Evolutionary conservation across 2,888 invertebrate species (phyloP).

Genomic region (Apodemia duryi): DNA sequence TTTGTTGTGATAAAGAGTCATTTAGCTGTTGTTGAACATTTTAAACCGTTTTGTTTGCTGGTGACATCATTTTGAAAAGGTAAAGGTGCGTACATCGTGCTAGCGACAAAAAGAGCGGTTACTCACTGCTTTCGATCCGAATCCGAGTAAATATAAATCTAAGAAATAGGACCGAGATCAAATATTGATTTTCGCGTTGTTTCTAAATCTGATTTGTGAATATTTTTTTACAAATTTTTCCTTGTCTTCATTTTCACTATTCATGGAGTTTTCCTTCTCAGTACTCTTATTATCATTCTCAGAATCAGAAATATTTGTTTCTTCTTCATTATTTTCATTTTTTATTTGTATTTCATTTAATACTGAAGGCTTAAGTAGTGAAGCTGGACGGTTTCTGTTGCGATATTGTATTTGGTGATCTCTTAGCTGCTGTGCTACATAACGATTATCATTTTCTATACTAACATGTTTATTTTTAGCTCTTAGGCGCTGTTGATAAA

Average conservation of each 20-base stretch:
- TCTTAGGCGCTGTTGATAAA: slow-evolving; percentile 70
- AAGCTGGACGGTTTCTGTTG: slow-evolving; percentile 54
- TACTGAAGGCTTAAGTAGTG: slow-evolving; percentile 67
- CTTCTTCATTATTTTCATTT: slow-evolving; percentile 54
- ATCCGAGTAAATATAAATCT: too few relatives aligned
- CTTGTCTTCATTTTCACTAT: slow-evolving; percentile 54
- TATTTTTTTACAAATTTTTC: slow-evolving; percentile 54
- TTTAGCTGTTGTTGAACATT: background rate
- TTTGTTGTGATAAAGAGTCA: background rate
- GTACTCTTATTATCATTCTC: slow-evolving; percentile 57
- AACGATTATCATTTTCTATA: slow-evolving; percentile 64
- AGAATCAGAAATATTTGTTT: slow-evolving; percentile 57
- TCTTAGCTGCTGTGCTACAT: slow-evolving; percentile 66
- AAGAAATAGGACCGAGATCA: too few relatives aligned
- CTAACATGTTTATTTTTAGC: slow-evolving; percentile 64
- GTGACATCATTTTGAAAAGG: too few relatives aligned
- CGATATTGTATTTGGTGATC: slow-evolving; percentile 64
- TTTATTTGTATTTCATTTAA: slow-evolving; percentile 70
- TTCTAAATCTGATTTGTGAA: slow-evolving; percentile 45
- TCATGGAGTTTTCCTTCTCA: slow-evolving; percentile 51
- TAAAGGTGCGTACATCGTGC: too few relatives aligned
- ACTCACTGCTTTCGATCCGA: too few relatives aligned
- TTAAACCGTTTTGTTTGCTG: background rate
- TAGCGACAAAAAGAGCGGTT: too few relatives aligned
- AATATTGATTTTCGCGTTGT: too few relatives aligned